Conservation (phyloP, 2,888 invertebrate genomes). For the Cryptocheilus praepositus region DNA sequence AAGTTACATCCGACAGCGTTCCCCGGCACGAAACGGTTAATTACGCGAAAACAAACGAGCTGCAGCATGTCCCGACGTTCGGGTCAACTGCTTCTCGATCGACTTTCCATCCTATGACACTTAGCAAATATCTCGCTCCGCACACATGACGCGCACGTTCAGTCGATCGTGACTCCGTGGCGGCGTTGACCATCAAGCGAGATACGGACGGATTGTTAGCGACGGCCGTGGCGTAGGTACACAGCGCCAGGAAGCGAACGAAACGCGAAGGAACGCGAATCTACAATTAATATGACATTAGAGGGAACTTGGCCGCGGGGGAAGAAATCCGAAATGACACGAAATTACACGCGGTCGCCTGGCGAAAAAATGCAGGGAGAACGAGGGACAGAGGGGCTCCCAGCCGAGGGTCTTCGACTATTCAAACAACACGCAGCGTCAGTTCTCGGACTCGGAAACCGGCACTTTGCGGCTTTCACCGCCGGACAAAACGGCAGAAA, state of each 20-base stretch:
- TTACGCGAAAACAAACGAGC: too few species aligned
- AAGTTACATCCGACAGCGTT: too few species aligned
- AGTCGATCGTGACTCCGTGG: neutral
- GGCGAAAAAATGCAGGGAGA: conserved; percentile 20
- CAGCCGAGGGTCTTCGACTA: conserved; percentile 15
- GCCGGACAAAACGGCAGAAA: conserved; percentile 1
- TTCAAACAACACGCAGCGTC: conserved; percentile 47
- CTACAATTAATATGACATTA: conserved; percentile 70
- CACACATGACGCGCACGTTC: too few species aligned
- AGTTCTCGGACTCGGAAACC: conserved; percentile 36
- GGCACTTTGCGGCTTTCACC: conserved; percentile 37
- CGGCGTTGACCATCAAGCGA: conserved; percentile 7
- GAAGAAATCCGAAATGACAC: conserved; percentile 55
- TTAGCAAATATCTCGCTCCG: too few species aligned
- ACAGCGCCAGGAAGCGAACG: conserved; percentile 40
- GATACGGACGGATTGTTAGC: too few species aligned
- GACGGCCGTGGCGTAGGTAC: neutral
- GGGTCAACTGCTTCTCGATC: too few species aligned
- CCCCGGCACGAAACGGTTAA: too few species aligned
- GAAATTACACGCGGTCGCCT: conserved; percentile 51
- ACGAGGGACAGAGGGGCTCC: conserved; percentile 13
- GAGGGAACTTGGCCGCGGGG: conserved; percentile 47
- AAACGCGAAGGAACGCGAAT: conserved; percentile 56
- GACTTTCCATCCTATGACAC: too few species aligned
- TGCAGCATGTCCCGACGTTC: too few species aligned